These are phyloP conservation scores for Ernsta delagoae DNA, from an alignment of 2,888 invertebrate species.

Conservation along the genomic window DNA sequence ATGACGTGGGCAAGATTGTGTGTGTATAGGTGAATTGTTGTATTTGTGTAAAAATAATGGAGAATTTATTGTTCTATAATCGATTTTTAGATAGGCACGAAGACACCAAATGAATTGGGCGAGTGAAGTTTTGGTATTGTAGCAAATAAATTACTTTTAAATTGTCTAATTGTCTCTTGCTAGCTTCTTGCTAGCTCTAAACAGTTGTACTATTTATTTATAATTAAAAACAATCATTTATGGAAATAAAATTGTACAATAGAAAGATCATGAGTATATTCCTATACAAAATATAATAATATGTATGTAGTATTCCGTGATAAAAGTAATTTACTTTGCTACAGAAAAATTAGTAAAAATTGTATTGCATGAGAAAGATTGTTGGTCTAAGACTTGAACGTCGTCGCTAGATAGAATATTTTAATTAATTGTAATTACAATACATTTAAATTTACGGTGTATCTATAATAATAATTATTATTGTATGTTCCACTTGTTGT, in stretches of 20 bases:
- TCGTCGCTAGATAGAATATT: slow-evolving; percentile 37
- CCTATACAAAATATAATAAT: not conserved
- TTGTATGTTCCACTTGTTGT: slow-evolving; percentile 32
- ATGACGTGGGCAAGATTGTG: slow-evolving; percentile 26
- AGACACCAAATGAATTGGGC: slow-evolving; percentile 50
- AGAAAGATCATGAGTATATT: too few relatives aligned
- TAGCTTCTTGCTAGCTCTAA: too few relatives aligned
- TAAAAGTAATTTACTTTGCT: slow-evolving; percentile 9
- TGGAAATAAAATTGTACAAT: too few relatives aligned
- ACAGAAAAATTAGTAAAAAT: slow-evolving; percentile 16
- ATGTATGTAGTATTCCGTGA: not conserved
- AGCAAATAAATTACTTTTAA: slow-evolving; percentile 22
- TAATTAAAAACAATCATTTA: too few relatives aligned
- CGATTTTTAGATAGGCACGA: slow-evolving; percentile 52
- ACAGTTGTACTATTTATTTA: too few relatives aligned
- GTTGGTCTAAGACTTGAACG: slow-evolving; percentile 21
- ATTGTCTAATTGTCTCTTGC: too few relatives aligned
- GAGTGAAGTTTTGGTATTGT: slow-evolving; percentile 20
- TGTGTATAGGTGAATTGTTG: slow-evolving; percentile 14
- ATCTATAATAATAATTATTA: slow-evolving; percentile 12
- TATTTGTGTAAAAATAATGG: slow-evolving; percentile 36
- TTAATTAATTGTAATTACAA: slow-evolving; percentile 28
- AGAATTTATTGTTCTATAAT: slow-evolving; percentile 35
- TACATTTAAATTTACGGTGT: slow-evolving; percentile 29
- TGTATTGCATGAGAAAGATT: slow-evolving; percentile 27